These are phyloP conservation scores for Heliconius ethilla DNA, from an alignment of 2,888 invertebrate species.

Conservation along the genomic window DNA sequence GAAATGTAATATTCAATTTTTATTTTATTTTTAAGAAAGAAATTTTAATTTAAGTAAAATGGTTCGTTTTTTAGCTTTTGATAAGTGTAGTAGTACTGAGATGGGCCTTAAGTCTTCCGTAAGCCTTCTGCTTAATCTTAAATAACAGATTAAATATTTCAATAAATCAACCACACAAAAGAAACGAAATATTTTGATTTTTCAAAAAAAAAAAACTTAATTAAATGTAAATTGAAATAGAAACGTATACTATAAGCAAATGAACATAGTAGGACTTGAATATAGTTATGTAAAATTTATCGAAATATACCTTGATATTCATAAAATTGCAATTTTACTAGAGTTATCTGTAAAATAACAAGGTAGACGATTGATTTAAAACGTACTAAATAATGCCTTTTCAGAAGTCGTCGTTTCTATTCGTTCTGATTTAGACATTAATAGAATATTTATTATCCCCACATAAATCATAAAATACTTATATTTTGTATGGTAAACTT, in stretches of 20 bases:
- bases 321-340: conserved; percentile 6
- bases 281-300: not conserved
- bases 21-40: not conserved
- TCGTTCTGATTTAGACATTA: not conserved
- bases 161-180: too few species aligned
- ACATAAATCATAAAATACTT: too few species aligned
- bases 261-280: not conserved
- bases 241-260: not conserved
- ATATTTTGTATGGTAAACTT: too few species aligned
- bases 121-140: too few species aligned
- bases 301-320: not conserved
- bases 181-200: too few species aligned
- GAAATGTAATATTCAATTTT: conserved; percentile 6
- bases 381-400: not conserved
- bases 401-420: not conserved
- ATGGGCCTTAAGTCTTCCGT: not conserved
- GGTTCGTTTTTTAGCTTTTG: not conserved
- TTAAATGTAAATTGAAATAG: not conserved
- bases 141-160: too few species aligned
- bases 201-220: too few species aligned
- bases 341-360: conserved; percentile 4
- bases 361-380: not conserved
- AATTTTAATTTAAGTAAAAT: not conserved
- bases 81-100: not conserved
- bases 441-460: not conserved